A percentile compares a stretch with the other conserved stretches of the same genome.
Conservation (phyloP, 2,797 vertebrate genomes). For the Onychomys arenicola region DNA sequence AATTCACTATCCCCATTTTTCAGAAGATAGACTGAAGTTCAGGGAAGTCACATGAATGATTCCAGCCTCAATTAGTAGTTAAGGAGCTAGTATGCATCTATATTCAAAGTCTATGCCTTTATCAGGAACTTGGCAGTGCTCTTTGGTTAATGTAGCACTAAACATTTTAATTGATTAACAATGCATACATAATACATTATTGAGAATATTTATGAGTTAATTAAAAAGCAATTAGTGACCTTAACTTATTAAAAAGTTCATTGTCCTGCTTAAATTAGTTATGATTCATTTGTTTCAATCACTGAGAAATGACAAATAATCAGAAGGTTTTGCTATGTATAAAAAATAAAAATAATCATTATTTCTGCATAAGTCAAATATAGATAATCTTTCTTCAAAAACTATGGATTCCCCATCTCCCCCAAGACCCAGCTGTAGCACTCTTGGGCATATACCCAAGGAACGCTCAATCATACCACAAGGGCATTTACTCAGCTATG, state of each 20-base stretch:
- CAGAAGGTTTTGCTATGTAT: background rate
- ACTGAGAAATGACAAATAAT: background rate
- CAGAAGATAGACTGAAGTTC: constrained; percentile 8
- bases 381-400: constrained; percentile 1
- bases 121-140: background rate
- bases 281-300: background rate
- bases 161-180: constrained; percentile 39
- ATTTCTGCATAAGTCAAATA: background rate
- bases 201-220: constrained; percentile 6
- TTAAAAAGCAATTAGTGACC: constrained; percentile 46
- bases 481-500: no score
- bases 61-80: background rate
- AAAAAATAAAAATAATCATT: background rate
- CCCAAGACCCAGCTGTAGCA: no score
- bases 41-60: constrained; percentile 11
- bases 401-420: no score
- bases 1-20: constrained; percentile 25
- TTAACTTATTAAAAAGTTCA: constrained; percentile 25
- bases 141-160: background rate
- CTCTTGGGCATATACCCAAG: no score
- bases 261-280: background rate
- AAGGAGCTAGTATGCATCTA: background rate
- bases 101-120: background rate
- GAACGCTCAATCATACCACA: no score
- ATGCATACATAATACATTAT: constrained; percentile 11